phyloP scores from a whole-genome alignment of 2,113 vertebrate species.

The Chamaetylas fuelleborni region DNA sequence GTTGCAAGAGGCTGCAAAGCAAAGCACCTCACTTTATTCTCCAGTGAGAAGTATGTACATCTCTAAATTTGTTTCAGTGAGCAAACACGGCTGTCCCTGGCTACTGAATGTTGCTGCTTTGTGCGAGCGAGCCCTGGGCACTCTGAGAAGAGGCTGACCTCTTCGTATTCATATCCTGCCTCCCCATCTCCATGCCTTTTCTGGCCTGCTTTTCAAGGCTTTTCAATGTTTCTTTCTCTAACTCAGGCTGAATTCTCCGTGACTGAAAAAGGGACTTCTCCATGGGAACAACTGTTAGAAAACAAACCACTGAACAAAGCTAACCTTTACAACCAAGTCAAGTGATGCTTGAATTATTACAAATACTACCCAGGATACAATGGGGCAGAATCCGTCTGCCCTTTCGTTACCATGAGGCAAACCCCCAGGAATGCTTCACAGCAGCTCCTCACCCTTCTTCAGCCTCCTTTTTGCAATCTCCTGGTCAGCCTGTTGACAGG shows the following conservation, averaged over 20 bases:
- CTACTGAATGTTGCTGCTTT: background rate
- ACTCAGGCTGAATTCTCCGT: slow-evolving; percentile 36
- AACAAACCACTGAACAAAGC: slow-evolving; percentile 61
- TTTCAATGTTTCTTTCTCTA: slow-evolving; percentile 21
- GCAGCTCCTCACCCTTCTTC: background rate
- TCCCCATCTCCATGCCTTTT: background rate
- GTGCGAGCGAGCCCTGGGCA: background rate
- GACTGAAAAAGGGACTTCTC: slow-evolving; percentile 58
- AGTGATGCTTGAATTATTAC: slow-evolving; percentile 63
- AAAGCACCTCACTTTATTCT: background rate
- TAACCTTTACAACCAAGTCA: slow-evolving; percentile 65
- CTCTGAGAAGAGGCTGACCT: slow-evolving; percentile 33
- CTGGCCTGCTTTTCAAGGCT: slow-evolving; percentile 18
- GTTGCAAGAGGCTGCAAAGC: background rate
- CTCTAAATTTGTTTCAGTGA: background rate
- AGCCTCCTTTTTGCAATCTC: background rate
- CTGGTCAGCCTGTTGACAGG: background rate
- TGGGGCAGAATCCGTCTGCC: slow-evolving; percentile 26
- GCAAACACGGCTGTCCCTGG: background rate
- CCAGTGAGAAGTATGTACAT: background rate
- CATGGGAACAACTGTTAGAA: slow-evolving; percentile 71
- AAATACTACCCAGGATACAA: slow-evolving; percentile 35
- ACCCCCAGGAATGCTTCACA: background rate
- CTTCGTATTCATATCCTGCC: background rate
- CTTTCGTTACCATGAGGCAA: slow-evolving; percentile 10